Evolutionary conservation across 1,140 invertebrate genomes (phyloP), one percentile per base, ranked within the genome.

Genomic region (Ctenoplectra terminalis): DNA sequence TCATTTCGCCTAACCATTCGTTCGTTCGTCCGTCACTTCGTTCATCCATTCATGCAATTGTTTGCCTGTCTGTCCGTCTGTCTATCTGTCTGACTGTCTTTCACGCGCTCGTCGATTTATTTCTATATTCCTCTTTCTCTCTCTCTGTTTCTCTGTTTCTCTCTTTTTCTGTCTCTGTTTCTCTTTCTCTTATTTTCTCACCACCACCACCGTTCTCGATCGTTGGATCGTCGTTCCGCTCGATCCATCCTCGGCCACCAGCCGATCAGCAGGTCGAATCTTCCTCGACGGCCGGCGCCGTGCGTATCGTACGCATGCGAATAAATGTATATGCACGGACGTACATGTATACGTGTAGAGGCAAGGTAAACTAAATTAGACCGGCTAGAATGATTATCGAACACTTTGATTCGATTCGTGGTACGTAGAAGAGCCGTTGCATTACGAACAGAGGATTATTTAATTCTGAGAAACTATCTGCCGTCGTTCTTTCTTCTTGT

Each of bases 1-100:
- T 83, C 84, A 86, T 75, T 86, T 87, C 82, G 87, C 67, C 80
- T 77, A 74, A 71, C 66, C 81, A 74, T 88, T 46, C 77, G 77
- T 73, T 69, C 81, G 72, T 80, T 46, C 67, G 56, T 86, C 66
- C 76, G 70, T 77, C 56, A 34, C 31, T 56, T 64, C 81, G 67
- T 79, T 54, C 66, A 56, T 72, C 26, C 64, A 58, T 64, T 34
- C 71, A 17, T 64, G 43, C 56, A 34, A 80, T 74, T 81, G 63
- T 70, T 83, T 72, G 73, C 50, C 67, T 75, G 13, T 72, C 70
- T 76, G 7, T 56, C 54, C 79, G 31, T 82, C 46, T 83, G 74
- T 86, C 61, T 82, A 29, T 69, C 83, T 85, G 79, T 84, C 71
- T 82, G 60, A 61, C 60, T 61, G 74, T 56, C 64, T 82, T 15